phyloP scores from a whole-genome alignment of 1,140 invertebrate genomes.

The Drosophila ambigua region DNA sequence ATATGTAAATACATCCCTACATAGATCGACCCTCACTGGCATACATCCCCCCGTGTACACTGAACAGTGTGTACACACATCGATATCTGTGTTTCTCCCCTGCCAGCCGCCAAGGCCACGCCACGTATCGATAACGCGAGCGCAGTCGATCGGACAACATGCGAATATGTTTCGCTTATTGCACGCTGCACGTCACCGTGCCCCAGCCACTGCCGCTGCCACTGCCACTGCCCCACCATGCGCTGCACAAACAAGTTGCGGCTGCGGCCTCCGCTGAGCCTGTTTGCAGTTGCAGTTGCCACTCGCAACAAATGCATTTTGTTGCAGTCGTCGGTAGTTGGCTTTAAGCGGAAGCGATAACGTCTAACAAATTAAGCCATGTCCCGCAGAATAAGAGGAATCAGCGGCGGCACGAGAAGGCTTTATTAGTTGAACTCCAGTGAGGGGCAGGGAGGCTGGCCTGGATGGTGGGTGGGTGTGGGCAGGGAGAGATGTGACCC shows the following conservation, averaged over 20 bases:
- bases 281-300: constrained; percentile 36
- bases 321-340: constrained; percentile 53
- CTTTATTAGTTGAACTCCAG: constrained; percentile 57
- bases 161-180: constrained; percentile 72
- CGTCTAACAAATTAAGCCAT: constrained; percentile 78
- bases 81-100: no score
- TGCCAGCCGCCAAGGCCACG: constrained; percentile 53
- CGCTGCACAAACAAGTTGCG: constrained; percentile 48
- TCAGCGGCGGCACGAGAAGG: constrained; percentile 43
- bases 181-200: constrained; percentile 66
- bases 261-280: no score
- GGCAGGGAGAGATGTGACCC: constrained; percentile 4
- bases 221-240: not conserved
- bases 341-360: constrained; percentile 71
- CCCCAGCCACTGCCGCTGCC: not conserved
- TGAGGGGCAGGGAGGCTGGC: not conserved
- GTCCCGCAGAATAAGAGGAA: constrained; percentile 33
- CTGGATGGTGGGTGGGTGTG: not conserved
- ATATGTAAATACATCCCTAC: no score
- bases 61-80: no score
- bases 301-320: constrained; percentile 52
- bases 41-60: no score
- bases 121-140: constrained; percentile 52
- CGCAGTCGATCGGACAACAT: constrained; percentile 52
- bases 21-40: no score